These are phyloP conservation scores for Orchestes rusci DNA, from an alignment of 2,888 invertebrate species.

Conservation along the genomic window DNA sequence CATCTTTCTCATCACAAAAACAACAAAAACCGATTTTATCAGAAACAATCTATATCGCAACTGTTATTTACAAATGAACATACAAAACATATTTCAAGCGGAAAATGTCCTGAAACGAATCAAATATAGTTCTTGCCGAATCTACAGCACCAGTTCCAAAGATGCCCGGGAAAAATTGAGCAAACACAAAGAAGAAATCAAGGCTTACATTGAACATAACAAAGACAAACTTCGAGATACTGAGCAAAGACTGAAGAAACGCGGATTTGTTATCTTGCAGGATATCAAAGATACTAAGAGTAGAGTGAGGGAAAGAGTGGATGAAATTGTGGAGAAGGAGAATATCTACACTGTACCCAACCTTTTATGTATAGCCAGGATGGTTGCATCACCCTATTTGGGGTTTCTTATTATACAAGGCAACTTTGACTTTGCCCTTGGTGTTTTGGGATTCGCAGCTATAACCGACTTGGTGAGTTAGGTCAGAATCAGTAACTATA, in stretches of 20 bases:
- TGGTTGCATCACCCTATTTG: constrained; percentile 78
- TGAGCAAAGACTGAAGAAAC: constrained; percentile 51
- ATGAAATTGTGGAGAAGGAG: constrained; percentile 73
- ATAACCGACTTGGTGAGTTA: constrained; percentile 75
- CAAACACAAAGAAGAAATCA: constrained; percentile 30
- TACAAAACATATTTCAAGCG: no score
- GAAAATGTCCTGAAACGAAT: neutral
- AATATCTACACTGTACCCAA: constrained; percentile 93
- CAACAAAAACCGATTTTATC: no score
- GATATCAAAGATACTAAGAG: constrained; percentile 65
- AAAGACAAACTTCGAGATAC: constrained; percentile 55
- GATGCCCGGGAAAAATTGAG: constrained; percentile 10
- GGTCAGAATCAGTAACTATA: neutral
- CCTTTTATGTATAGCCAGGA: constrained; percentile 77
- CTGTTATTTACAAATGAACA: no score
- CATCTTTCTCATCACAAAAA: no score
- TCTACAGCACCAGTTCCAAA: constrained; percentile 12
- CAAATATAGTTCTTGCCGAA: neutral
- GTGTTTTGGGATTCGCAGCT: constrained; percentile 78
- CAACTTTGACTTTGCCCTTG: constrained; percentile 72
- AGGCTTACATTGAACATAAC: constrained; percentile 49
- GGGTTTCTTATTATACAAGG: constrained; percentile 82
- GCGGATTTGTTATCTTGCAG: constrained; percentile 57
- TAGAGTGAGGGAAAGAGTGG: constrained; percentile 64
- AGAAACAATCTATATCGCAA: no score